Base-by-base conservation (phyloP, 2,888 invertebrate genomes). In the Fabriciana adippe region DNA sequence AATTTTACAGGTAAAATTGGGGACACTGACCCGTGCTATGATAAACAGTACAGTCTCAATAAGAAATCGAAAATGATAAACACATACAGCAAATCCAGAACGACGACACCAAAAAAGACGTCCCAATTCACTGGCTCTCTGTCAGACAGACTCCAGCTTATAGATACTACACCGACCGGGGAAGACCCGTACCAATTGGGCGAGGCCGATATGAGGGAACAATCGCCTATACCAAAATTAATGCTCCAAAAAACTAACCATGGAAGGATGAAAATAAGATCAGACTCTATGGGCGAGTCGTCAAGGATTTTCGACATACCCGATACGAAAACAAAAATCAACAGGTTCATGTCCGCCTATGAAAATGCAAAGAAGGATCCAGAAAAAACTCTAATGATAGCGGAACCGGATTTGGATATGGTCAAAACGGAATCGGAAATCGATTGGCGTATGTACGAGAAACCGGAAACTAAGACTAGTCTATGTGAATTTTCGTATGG, bases 161-260 rank as follows among this genome's bases (percentile, higher is more conserved):
- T 92, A 14, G 92, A 92, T 60, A 88, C 91, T 0, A 91, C 90
- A 2, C 91, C 91, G 0, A 89, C 89, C 1, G 92, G 92, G 0
- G 90, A 89, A 69, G 92, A 92, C 60, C 92, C 92, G 0, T 92
- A 92, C 72, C 90, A 90, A 73, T 74, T 91, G 1, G 90, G 92
- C 1, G 92, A 92, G 69, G 91, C 91, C 0, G 92, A 92, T 55
- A 86, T 92, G 86, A 78, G 90, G 47, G 92, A 91, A 64, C 91
- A 92, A 66, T 91, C 92, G 1, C 92, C 92, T 0, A 92, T 92
- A n/a, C 91, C 91, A 1, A 90, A 90, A 71, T 77, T 92, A 4
- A 89, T 90, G 87, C 76, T 92, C 16, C 89, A 88, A 69, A 92
- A 91, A 73, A 84, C 84, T 0, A 89, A 86, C 55, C 85, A 85